phyloP scores from a whole-genome alignment of 2,113 vertebrate genomes.

The cattle (Bos taurus) region DNA sequence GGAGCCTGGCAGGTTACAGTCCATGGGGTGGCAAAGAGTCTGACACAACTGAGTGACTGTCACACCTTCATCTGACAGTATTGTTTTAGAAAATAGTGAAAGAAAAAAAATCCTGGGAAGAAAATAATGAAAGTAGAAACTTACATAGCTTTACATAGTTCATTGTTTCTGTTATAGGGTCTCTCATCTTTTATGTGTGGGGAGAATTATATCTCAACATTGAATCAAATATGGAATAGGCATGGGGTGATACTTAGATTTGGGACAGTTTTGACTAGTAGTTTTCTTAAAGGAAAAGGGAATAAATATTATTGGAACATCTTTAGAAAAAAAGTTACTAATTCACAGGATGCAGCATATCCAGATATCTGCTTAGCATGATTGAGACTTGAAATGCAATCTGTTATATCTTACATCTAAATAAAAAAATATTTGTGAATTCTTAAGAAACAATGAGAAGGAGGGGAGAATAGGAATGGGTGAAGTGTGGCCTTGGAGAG shows the following conservation, averaged over 20 bases:
- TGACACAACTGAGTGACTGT: neutral
- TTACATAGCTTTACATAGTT: neutral
- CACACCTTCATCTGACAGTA: neutral
- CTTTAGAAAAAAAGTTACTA: neutral
- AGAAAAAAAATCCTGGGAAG: neutral
- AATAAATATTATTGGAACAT: neutral
- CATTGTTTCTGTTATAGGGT: neutral
- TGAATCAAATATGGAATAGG: neutral
- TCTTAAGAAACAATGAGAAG: neutral
- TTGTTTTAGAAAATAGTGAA: neutral
- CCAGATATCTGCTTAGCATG: neutral
- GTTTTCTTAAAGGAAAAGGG: neutral
- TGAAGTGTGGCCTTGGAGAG: neutral
- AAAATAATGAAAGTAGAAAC: neutral
- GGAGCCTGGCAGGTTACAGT: neutral
- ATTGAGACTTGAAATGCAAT: neutral
- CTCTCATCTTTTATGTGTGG: neutral
- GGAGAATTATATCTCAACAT: neutral
- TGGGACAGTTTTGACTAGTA: neutral
- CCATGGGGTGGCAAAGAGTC: neutral
- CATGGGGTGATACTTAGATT: neutral
- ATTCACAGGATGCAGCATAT: neutral
- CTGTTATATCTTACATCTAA: neutral
- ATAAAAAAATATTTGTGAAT: neutral
- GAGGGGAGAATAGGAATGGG: neutral